Base-by-base conservation (phyloP, 2,113 vertebrate species). In the Salvelinus alpinus region DNA sequence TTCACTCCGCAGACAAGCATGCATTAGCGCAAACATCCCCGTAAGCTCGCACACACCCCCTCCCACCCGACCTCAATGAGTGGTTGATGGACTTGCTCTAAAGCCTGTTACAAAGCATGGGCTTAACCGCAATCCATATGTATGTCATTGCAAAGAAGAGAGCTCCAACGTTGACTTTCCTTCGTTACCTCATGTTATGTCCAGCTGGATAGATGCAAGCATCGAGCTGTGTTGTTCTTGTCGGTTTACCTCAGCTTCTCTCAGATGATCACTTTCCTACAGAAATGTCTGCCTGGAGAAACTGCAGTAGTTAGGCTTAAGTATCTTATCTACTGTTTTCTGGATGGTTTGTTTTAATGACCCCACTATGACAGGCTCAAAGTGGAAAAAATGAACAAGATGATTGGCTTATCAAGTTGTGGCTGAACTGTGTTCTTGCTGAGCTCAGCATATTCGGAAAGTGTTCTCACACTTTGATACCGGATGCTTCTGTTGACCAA, bases 121-220 rank as follows among this genome's bases (percentile, higher is more conserved):
- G 80, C 76, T 86, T 85, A 82, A 77, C 79, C 78, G 74, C 48
- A 80, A 86, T 82, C 83, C 77, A 78, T 87, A 87, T 70, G 77
- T 84, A 74, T n/a, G 8, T 4, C 9, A 22, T 29, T 3, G 18
- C n/a, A 14, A 34, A 68, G 3, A 48, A 47, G n/a, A 70, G n/a
- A 70, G 38, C 8, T 68, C 48, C 48, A 34, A 16, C 20, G 1
- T 22, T 47, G 9, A 14, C 31, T 27, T 47, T 69, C 16, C 22
- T 69, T 47, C 16, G 12, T 69, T 47, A 70, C 20, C 34, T 70
- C 20, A 22, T 24, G n/a, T 8, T 25, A 47, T 22, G 20, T 70
- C 6, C 9, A 69, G 8, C 29, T 25, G 11, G n/a, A 62, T 64
- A 44, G 34, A 68, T 20, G 65, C 68, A 4, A 48, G 34, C 20